Evolutionary conservation across 2,797 vertebrate species (phyloP).

Genomic region (Acanthurus tractus): DNA sequence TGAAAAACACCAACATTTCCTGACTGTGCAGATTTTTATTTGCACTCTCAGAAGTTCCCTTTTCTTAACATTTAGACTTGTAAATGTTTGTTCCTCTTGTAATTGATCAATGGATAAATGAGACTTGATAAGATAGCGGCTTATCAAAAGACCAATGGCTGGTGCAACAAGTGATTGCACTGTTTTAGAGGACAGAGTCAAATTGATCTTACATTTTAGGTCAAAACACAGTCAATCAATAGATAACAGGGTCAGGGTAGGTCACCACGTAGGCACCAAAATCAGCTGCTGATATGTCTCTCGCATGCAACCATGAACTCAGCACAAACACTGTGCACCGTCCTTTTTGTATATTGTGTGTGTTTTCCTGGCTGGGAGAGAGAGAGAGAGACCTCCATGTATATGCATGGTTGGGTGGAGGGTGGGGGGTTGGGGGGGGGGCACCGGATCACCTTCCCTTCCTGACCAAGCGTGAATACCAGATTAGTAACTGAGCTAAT

Average conservation of each 20-base stretch:
- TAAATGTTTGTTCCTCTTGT: background rate
- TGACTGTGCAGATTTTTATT: too few relatives aligned
- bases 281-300: constrained; percentile 51
- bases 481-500: constrained; percentile 85
- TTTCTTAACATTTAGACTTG: background rate
- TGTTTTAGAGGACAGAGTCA: constrained; percentile 4
- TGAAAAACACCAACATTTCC: too few relatives aligned
- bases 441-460: constrained; percentile 78
- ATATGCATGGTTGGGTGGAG: background rate
- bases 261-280: constrained; percentile 41
- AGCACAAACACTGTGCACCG: constrained; percentile 28
- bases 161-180: constrained; percentile 31
- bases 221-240: constrained; percentile 51
- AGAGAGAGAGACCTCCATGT: constrained; percentile 1
- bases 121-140: background rate
- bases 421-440: background rate
- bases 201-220: constrained; percentile 5
- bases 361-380: background rate
- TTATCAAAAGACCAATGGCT: constrained; percentile 11
- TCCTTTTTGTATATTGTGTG: constrained; percentile 11
- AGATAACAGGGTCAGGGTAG: constrained; percentile 58
- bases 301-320: constrained; percentile 62
- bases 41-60: too few relatives aligned
- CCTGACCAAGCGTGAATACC: constrained; percentile 71
- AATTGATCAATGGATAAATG: background rate